Conservation (phyloP, 30 jellyfish, hydroid and myxozoan genomes). For the Aurelia sp. region DNA sequence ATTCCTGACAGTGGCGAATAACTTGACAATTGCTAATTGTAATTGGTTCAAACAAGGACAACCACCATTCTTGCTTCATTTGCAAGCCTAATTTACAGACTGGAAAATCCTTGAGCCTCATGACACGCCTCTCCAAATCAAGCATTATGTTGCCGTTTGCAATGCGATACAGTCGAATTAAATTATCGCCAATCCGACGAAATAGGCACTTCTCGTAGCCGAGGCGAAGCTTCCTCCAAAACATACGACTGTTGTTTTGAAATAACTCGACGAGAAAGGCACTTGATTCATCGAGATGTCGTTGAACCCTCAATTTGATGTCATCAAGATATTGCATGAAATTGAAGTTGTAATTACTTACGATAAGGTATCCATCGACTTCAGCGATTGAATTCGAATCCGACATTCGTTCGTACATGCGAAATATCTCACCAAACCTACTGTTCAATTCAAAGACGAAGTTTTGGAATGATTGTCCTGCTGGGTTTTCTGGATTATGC, state of each 20-base stretch:
- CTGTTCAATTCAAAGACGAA: conserved; percentile 37
- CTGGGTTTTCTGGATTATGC: conserved; percentile 65
- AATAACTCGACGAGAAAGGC: conserved; percentile 54
- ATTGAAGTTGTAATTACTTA: conserved; percentile 44
- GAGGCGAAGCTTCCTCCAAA: conserved; percentile 77
- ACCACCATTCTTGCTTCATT: conserved; percentile 96
- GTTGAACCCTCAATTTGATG: conserved; percentile 25
- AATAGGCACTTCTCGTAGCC: conserved; percentile 84
- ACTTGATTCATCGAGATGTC: conserved; percentile 51
- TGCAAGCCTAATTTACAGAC: conserved; percentile 85
- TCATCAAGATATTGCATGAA: conserved; percentile 49
- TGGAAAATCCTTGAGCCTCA: conserved; percentile 54
- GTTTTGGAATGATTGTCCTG: conserved; percentile 53
- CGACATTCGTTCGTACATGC: conserved; percentile 56
- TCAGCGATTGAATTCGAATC: conserved; percentile 37
- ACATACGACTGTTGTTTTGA: conserved; percentile 36
- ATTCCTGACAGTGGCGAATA: background rate
- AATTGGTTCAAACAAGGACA: conserved; percentile 79
- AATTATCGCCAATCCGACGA: conserved; percentile 64
- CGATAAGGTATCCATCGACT: conserved; percentile 57
- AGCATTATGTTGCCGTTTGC: conserved; percentile 71
- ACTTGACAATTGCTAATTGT: background rate
- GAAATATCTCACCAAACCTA: conserved; percentile 53
- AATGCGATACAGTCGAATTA: conserved; percentile 69
- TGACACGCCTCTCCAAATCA: conserved; percentile 68